These are phyloP conservation scores for Coelopa frigida DNA, from an alignment of 1,140 invertebrate genomes.

Conservation along the genomic window DNA sequence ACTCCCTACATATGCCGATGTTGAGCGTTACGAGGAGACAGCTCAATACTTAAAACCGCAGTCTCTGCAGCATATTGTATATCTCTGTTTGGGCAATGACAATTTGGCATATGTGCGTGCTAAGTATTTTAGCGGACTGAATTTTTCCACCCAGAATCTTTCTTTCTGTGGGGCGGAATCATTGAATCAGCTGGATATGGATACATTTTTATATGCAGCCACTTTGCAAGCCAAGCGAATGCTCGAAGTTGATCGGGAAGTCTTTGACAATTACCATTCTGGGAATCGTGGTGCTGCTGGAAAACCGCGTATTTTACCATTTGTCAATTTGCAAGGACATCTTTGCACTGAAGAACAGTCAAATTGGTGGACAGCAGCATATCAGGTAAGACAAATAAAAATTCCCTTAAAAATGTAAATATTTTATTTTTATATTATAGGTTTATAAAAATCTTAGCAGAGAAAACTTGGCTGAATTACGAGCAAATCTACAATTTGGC, in stretches of 20 bases:
- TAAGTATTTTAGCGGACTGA: constrained; percentile 57
- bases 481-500: constrained; percentile 66
- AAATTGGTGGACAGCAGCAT: constrained; percentile 70
- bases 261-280: constrained; percentile 17
- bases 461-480: constrained; percentile 57
- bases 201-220: constrained; percentile 67
- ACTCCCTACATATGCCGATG: constrained; percentile 52
- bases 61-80: constrained; percentile 74
- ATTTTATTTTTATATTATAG: too few relatives aligned
- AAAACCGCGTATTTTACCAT: constrained; percentile 55
- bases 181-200: constrained; percentile 69
- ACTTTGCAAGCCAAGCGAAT: constrained; percentile 53
- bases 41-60: constrained; percentile 62
- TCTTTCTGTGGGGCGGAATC: constrained; percentile 66
- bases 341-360: constrained; percentile 62
- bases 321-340: constrained; percentile 56
- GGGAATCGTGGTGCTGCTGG: constrained; percentile 21
- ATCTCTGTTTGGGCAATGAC: constrained; percentile 61
- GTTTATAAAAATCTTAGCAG: constrained; percentile 45
- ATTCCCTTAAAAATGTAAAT: too few relatives aligned
- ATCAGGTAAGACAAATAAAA: too few relatives aligned
- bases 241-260: constrained; percentile 38
- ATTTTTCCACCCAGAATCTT: constrained; percentile 55
- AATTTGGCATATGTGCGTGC: constrained; percentile 50
- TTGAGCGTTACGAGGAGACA: constrained; percentile 57